Percentiles rank a stretch among this genome's conserved stretches.
Evolutionary conservation across 2,797 vertebrate species (phyloP).

Genomic region (Muscicapa comitata): DNA sequence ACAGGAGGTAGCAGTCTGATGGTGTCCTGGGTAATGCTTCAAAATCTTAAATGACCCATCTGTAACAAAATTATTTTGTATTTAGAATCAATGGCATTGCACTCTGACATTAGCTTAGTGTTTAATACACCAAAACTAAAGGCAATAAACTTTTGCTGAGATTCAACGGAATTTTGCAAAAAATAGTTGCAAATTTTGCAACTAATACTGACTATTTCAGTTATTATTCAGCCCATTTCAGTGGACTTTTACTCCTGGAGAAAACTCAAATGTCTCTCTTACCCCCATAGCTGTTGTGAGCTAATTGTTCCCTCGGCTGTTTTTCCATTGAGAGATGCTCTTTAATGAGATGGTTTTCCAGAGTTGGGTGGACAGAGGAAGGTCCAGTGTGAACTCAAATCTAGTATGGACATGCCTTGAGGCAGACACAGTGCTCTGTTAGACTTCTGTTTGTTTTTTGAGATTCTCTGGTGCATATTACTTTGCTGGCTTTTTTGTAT

Average conservation of each 20-base stretch:
- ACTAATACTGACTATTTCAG: no score
- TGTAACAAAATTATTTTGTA: neutral
- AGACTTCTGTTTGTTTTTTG: neutral
- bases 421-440: neutral
- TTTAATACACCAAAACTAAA: neutral
- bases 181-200: neutral
- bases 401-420: neutral
- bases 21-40: neutral
- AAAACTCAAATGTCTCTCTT: neutral
- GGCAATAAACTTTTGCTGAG: neutral
- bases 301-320: rapidly evolving
- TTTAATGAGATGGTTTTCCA: rapidly evolving
- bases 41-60: neutral
- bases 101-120: neutral
- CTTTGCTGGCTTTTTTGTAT: neutral
- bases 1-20: neutral
- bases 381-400: neutral
- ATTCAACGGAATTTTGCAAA: neutral
- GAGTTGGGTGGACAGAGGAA: neutral
- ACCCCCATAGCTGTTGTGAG: neutral
- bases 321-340: neutral
- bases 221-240: neutral
- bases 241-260: neutral
- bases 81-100: neutral
- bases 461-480: neutral